Evolutionary conservation across 2,888 invertebrate genomes (phyloP), one percentile per base, ranked within the genome.

Genomic region (Odontothrips loti): DNA sequence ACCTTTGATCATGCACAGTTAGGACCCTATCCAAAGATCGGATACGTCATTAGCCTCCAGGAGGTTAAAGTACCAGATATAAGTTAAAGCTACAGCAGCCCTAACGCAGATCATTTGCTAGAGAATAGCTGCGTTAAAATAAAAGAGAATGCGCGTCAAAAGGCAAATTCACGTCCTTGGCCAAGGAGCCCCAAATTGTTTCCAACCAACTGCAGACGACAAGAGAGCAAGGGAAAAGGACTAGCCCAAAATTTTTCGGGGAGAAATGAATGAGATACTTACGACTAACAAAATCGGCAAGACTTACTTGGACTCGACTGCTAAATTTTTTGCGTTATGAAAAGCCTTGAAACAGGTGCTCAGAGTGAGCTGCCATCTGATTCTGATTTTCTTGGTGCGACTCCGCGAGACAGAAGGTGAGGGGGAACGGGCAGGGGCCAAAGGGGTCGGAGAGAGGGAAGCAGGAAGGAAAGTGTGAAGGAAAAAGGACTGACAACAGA

Each of bases 301-400:
- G 8, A 75, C 68, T 75, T 75, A 75, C 27, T 6, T 75, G 27
- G 27, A 9, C 27, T 27, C 23, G 0, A 75, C 23, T 12, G 12
- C 23, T 58, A 23, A 68, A 75, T 75, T 27, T 27, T 6, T 43
- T 27, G 27, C 27, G 23, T 75, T 75, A 75, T 12, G 27, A 75
- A 75, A 23, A 12, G 27, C 68, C 27, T 75, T 8, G 27, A 23
- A 75, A 27, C 68, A 75, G 68, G 68, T 75, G 68, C 68, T 27
- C 58, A 20, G 68, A 12, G 12, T 12, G 58, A 58, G 68, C 68
- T 27, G 68, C 68, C 68, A 75, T 75, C 68, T 75, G 68, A 75
- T 75, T 75, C 34, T 43, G 27, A 27, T 58, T 58, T 15, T 15
- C 58, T 58, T 15, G 20, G n/a, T 58, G 58, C 34, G 34, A 43